A percentile compares a stretch with the other conserved stretches of the same genome.
Conservation (phyloP, 2,113 vertebrate species). For the Alectura lathami region DNA sequence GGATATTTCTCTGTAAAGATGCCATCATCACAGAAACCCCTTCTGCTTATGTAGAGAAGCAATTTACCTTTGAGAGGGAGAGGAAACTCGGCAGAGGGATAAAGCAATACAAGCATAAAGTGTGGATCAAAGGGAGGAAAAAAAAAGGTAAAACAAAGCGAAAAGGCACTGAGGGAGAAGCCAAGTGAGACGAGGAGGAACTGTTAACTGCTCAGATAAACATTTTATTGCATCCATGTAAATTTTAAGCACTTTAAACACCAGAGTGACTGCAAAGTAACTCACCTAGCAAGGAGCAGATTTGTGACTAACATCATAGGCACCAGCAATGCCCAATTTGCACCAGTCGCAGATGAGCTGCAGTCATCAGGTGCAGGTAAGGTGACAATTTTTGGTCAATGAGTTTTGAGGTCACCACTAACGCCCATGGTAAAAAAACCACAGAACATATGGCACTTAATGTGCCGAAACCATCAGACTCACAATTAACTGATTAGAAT, state of each 20-base stretch:
- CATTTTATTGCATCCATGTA: not conserved
- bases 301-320: not conserved
- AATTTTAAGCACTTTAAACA: conserved; percentile 18
- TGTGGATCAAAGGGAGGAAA: not conserved
- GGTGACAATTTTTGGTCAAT: not conserved
- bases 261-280: not conserved
- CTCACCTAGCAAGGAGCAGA: not conserved
- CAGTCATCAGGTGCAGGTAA: not conserved
- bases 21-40: not conserved
- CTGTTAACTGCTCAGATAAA: conserved; percentile 16
- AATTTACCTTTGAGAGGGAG: not conserved
- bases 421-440: not conserved
- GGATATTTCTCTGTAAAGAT: not conserved
- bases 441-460: conserved; percentile 33
- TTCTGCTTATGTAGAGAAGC: not conserved
- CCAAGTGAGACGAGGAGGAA: not conserved
- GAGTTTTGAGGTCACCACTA: conserved; percentile 17
- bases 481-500: conserved; percentile 41
- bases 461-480: conserved; percentile 26
- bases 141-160: not conserved
- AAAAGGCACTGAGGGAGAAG: not conserved
- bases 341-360: not conserved
- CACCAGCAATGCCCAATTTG: not conserved
- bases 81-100: not conserved
- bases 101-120: not conserved